Evolutionary conservation across 2,113 vertebrate species (phyloP), one percentile per base, ranked within the genome.

Genomic region (Plecotus auritus): DNA sequence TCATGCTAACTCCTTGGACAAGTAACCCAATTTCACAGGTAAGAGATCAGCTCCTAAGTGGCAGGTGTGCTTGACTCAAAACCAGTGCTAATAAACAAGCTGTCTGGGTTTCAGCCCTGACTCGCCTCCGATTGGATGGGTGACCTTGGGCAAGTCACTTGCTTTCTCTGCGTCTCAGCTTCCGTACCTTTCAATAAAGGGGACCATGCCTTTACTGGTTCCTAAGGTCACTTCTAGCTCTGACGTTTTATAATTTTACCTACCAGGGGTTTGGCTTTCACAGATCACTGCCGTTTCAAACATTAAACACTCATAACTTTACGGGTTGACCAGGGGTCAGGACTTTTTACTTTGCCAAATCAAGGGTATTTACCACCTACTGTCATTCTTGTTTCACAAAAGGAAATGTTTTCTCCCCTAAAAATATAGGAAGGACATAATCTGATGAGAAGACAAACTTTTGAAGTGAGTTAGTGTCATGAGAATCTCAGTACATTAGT

Each of bases 51-150:
- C 26, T 70, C 11, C 0, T 37, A 42, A 51, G n/a, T n/a, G 9
- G 32, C 47, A 69, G 20, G 3, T 61, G 11, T 23, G 30, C 23
- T 45, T 69, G n/a, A 67, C 66, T 82, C 69, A 23, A 64, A 92
- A 47, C 23, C 7, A 0, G 35, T 8, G 22, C n/a, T 49, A 30
- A 28, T 1, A 30, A 3, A 22, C 82, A 20, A 17, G 11, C n/a
- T 69, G 32, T 37, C 37, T n/a, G 32, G 28, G 69, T 37, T 23
- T 76, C 26, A 72, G 28, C 9, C 70, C 49, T 32, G 12, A 35
- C 16, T 76, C 4, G 0, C 28, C 78, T 72, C 51, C 17, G 12
- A 61, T 35, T 11, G 45, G 28, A 83, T 74, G 35, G 77, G 72
- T 90, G 72, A 85, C 54, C 77, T 47, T 54, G 9, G n/a, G 4